Evolutionary conservation across 2,888 invertebrate species (phyloP).

Genomic region (Synanthedon vespiformis): DNA sequence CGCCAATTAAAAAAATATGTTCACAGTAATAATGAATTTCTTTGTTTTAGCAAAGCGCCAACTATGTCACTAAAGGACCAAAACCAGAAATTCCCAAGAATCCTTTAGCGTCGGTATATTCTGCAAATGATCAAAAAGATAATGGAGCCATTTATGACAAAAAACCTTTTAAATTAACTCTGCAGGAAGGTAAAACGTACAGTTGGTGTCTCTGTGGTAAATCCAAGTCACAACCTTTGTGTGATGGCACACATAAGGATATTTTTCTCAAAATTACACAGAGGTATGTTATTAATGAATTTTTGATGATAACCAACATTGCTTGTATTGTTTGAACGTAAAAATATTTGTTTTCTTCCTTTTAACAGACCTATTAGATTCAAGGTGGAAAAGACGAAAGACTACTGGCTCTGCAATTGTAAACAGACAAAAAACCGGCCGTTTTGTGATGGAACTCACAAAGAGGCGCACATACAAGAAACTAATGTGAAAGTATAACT

Average conservation of each 20-base stretch:
- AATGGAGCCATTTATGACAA: conserved; percentile 88
- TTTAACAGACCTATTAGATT: conserved; percentile 80
- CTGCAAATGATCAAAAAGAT: conserved; percentile 72
- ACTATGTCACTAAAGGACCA: conserved; percentile 45
- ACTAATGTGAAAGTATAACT: conserved; percentile 31
- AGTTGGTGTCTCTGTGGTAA: conserved; percentile 95
- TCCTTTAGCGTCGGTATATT: conserved; percentile 68
- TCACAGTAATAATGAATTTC: not conserved
- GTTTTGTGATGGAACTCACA: conserved; percentile 97
- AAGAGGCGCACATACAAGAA: conserved; percentile 77
- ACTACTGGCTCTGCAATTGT: conserved; percentile 98
- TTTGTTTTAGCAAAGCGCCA: conserved; percentile 18
- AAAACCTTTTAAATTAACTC: conserved; percentile 84
- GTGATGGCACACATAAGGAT: conserved; percentile 92
- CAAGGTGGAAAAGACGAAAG: conserved; percentile 85
- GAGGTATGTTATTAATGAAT: conserved; percentile 46
- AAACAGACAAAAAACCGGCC: conserved; percentile 94
- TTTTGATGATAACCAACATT: too few relatives aligned
- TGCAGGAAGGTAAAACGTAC: conserved; percentile 83
- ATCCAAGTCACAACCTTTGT: conserved; percentile 92
- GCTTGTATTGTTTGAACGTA: not conserved
- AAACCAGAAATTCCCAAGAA: conserved; percentile 77
- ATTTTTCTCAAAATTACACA: conserved; percentile 79
- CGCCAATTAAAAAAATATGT: not conserved
- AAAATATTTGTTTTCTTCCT: not conserved